Conservation (phyloP, 2,113 vertebrate genomes). For the Xenopus borealis region DNA sequence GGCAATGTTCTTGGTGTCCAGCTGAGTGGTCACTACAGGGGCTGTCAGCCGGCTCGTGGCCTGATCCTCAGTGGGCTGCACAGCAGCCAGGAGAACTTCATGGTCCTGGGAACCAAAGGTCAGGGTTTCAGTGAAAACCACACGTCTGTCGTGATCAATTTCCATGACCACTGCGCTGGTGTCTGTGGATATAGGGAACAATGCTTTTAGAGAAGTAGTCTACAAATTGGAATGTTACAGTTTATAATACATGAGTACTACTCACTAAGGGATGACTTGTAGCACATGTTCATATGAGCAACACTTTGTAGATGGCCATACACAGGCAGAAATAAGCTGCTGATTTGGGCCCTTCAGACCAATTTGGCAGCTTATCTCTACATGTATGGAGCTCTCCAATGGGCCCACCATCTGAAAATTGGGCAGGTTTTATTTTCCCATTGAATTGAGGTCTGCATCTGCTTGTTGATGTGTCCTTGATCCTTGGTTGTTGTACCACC, state of each 20-base stretch:
- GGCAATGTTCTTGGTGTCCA: conserved; percentile 94
- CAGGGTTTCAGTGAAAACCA: conserved; percentile 90
- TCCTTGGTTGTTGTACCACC: too few species aligned
- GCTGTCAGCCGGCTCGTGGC: conserved; percentile 86
- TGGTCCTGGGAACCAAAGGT: conserved; percentile 74
- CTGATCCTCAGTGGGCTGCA: conserved; percentile 92
- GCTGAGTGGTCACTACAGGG: conserved; percentile 90
- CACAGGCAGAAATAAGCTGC: too few species aligned
- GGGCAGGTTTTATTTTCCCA: too few species aligned
- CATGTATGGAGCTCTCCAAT: too few species aligned
- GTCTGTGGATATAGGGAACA: conserved; percentile 60
- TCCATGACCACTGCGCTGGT: conserved; percentile 94
- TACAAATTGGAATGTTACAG: background rate
- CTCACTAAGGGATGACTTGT: background rate
- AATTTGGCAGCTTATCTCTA: too few species aligned
- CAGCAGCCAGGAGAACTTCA: conserved; percentile 76
- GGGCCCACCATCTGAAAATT: too few species aligned
- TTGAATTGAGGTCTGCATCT: too few species aligned
- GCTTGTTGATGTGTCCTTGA: too few species aligned
- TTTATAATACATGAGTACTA: background rate
- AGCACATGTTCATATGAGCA: too few species aligned
- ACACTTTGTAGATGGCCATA: too few species aligned
- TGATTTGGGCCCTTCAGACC: too few species aligned
- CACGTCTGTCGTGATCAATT: conserved; percentile 91
- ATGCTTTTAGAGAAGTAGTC: background rate